These are phyloP conservation scores for Corvus hawaiiensis DNA, from an alignment of 2,113 vertebrate species.

Conservation along the genomic window DNA sequence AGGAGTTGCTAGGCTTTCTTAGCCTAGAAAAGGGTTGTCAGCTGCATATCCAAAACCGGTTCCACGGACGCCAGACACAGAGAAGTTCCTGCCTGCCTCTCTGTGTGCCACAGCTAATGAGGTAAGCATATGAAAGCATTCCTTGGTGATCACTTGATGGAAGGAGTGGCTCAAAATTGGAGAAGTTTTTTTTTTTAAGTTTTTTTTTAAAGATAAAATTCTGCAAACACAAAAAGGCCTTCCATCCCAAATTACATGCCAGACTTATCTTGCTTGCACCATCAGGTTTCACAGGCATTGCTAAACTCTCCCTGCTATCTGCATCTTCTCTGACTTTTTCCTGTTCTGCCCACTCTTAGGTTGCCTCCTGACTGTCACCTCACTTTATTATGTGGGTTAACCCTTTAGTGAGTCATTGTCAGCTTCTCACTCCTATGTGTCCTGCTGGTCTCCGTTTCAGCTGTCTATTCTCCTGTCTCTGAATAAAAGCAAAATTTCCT, in stretches of 20 bases:
- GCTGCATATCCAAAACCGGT: background rate
- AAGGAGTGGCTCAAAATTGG: slow-evolving; percentile 2
- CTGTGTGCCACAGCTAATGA: background rate
- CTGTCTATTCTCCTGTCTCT: background rate
- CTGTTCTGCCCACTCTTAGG: background rate
- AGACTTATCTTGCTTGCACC: background rate
- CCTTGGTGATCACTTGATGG: background rate
- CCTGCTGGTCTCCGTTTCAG: background rate
- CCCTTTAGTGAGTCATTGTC: background rate
- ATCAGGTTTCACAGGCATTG: background rate
- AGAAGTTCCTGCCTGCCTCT: background rate
- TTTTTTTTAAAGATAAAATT: background rate
- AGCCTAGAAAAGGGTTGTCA: background rate
- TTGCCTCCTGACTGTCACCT: background rate
- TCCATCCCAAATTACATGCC: background rate
- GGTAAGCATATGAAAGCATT: slow-evolving; percentile 21
- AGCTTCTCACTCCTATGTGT: background rate
- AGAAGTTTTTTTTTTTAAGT: background rate
- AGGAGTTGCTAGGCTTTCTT: background rate
- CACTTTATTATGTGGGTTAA: background rate
- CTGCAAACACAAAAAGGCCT: background rate
- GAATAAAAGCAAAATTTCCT: background rate
- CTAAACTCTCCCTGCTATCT: background rate
- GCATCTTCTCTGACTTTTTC: background rate
- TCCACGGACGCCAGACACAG: background rate